Evolutionary conservation across 2,888 invertebrate species (phyloP).

Genomic region (Empis livida): DNA sequence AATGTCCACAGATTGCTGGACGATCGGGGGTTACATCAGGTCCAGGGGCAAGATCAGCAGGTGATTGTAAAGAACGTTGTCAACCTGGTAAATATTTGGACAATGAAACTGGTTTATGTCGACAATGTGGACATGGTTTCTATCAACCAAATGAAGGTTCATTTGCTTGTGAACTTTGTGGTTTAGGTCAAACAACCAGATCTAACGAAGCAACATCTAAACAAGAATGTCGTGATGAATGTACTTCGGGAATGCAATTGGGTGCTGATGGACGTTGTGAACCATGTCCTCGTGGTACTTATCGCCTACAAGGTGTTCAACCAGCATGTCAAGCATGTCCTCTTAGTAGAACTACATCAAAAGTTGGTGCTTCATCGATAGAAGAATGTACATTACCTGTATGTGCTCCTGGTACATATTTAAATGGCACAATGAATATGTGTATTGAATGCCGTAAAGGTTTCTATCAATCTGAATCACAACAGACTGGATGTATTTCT

Average conservation of each 20-base stretch:
- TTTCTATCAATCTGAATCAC: constrained; percentile 78
- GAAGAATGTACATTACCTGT: constrained; percentile 90
- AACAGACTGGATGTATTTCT: constrained; percentile 72
- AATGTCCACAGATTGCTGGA: constrained; percentile 85
- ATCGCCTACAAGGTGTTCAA: constrained; percentile 73
- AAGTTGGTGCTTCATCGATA: constrained; percentile 65
- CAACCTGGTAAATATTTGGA: constrained; percentile 91
- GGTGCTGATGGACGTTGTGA: constrained; percentile 84
- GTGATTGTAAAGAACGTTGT: constrained; percentile 86
- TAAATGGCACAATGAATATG: constrained; percentile 73
- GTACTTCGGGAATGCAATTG: constrained; percentile 62
- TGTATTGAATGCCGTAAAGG: constrained; percentile 82
- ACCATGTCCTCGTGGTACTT: constrained; percentile 80
- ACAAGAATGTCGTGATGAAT: constrained; percentile 84
- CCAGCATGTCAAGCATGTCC: constrained; percentile 83
- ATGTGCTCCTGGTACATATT: constrained; percentile 68
- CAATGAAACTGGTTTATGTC: constrained; percentile 73
- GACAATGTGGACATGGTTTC: constrained; percentile 87
- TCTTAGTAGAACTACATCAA: constrained; percentile 77
- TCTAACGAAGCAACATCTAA: constrained; percentile 78
- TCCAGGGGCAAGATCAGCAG: constrained; percentile 73
- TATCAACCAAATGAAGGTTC: constrained; percentile 86
- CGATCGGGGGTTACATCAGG: constrained; percentile 78
- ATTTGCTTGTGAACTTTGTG: constrained; percentile 77
- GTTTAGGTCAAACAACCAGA: constrained; percentile 81